Evolutionary conservation across 2,797 vertebrate genomes (phyloP).

Genomic region (Xiphorhynchus erythropygius): DNA sequence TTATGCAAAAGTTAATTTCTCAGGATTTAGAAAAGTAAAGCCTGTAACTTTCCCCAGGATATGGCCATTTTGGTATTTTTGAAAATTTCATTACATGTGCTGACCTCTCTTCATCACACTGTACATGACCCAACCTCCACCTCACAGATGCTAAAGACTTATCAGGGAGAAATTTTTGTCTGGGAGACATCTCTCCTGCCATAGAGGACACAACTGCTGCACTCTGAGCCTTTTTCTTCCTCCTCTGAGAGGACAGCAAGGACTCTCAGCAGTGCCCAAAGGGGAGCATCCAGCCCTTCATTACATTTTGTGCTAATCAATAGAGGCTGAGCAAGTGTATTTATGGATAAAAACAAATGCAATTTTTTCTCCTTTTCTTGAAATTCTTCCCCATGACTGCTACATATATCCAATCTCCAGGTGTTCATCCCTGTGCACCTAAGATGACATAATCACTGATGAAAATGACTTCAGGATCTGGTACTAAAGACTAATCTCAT

Average conservation of each 20-base stretch:
- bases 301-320: background rate
- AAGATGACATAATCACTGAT: background rate
- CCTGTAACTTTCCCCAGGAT: background rate
- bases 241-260: background rate
- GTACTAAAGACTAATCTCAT: constrained; percentile 38
- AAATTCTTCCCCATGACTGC: background rate
- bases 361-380: background rate
- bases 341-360: background rate
- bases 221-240: background rate
- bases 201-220: background rate
- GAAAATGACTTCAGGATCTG: constrained; percentile 43
- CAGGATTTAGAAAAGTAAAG: background rate
- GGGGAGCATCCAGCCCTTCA: background rate
- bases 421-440: background rate
- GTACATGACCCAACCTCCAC: background rate
- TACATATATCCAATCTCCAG: background rate
- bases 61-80: background rate
- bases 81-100: background rate
- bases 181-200: background rate
- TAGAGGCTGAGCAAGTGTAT: background rate
- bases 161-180: background rate
- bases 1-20: background rate
- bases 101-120: background rate
- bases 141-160: background rate
- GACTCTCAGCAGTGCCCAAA: background rate